These are phyloP conservation scores for Heliconius hortense DNA, from an alignment of 2,888 invertebrate species.

Conservation along the genomic window DNA sequence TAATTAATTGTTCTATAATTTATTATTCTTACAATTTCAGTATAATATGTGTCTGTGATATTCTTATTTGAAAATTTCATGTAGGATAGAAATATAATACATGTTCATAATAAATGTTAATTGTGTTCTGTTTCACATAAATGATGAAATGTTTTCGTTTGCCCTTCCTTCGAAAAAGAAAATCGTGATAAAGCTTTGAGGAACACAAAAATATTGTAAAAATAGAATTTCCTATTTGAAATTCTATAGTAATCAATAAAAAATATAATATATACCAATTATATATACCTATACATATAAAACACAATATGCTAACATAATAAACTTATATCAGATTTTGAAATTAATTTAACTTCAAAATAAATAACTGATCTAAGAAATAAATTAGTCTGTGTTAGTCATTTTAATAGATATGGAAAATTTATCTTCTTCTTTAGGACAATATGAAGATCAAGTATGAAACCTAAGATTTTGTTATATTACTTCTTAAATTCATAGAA, in stretches of 20 bases:
- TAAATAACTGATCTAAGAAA: not conserved
- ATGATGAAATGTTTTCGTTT: not conserved
- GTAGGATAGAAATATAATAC: not conserved
- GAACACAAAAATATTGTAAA: not conserved
- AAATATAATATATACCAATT: not conserved
- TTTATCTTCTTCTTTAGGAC: conserved; percentile 60
- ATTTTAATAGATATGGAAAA: conserved; percentile 57
- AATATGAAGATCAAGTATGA: conserved; percentile 72
- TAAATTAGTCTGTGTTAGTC: not conserved
- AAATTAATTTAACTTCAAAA: not conserved
- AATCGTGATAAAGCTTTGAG: not conserved
- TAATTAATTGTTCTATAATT: no score
- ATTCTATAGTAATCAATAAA: not conserved
- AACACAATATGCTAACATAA: not conserved
- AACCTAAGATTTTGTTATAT: not conserved
- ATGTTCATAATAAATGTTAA: not conserved
- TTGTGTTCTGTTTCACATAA: not conserved
- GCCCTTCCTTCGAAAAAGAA: not conserved
- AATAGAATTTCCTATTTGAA: not conserved
- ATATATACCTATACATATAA: not conserved
- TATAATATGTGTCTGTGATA: no score
- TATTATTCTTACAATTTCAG: no score
- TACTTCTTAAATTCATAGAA: not conserved
- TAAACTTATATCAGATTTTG: not conserved
- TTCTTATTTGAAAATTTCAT: not conserved